Percentiles rank a stretch among this genome's conserved stretches.
These are phyloP conservation scores for Chelidonichthys spinosus DNA, from an alignment of 2,797 vertebrate species.

Conservation along the genomic window DNA sequence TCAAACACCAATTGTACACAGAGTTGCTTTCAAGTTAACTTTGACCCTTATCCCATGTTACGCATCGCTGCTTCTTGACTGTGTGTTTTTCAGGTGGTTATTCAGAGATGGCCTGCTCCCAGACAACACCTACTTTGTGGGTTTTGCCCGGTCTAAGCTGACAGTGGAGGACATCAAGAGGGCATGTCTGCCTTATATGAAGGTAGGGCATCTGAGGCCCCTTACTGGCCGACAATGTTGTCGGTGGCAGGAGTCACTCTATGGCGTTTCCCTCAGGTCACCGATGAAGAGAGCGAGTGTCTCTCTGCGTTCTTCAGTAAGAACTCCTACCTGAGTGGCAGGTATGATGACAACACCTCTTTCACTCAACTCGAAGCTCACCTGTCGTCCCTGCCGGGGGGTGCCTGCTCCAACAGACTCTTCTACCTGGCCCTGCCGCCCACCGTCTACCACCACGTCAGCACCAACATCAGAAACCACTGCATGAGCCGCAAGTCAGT, in stretches of 20 bases:
- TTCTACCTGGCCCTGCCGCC: constrained; percentile 94
- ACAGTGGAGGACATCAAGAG: constrained; percentile 85
- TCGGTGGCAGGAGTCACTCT: constrained; percentile 2
- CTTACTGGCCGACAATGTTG: neutral
- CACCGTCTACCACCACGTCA: constrained; percentile 89
- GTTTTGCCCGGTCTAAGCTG: constrained; percentile 90
- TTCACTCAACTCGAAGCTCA: constrained; percentile 83
- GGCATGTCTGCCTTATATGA: constrained; percentile 88
- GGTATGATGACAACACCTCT: constrained; percentile 80
- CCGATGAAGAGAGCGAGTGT: constrained; percentile 77
- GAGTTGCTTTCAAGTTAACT: constrained; percentile 10
- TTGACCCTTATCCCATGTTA: constrained; percentile 39
- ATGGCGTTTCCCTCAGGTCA: constrained; percentile 71
- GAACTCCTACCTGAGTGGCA: constrained; percentile 87
- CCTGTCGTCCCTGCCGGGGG: constrained; percentile 83
- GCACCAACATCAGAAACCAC: constrained; percentile 85
- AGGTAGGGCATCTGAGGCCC: constrained; percentile 75
- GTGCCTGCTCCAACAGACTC: constrained; percentile 84
- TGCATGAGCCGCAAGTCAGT: constrained; percentile 87
- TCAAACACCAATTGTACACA: neutral
- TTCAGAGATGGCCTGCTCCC: constrained; percentile 92
- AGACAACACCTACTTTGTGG: constrained; percentile 88
- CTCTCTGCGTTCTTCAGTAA: constrained; percentile 85
- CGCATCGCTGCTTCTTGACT: constrained; percentile 20
- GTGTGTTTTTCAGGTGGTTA: constrained; percentile 86